A percentile compares a stretch with the other conserved stretches of the same genome.
Evolutionary conservation across 1,140 invertebrate species (phyloP).

Genomic region (Trissolcus basalis): DNA sequence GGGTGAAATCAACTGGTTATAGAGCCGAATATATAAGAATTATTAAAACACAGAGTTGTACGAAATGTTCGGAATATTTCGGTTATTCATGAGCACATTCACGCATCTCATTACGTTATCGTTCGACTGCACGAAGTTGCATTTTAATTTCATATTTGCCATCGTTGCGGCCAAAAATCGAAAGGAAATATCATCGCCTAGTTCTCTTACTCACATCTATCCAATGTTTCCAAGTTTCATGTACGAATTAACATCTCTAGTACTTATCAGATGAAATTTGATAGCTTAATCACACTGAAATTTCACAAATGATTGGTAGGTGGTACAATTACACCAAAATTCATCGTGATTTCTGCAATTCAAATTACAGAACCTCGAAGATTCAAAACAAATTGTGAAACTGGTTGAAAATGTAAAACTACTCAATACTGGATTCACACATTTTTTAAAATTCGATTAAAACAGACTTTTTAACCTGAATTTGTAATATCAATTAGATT

Average conservation of each 20-base stretch:
- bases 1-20: slow-evolving; percentile 28
- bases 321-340: too few species aligned
- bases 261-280: too few species aligned
- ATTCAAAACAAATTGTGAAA: too few species aligned
- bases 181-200: slow-evolving; percentile 15
- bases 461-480: too few species aligned
- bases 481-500: slow-evolving; percentile 33
- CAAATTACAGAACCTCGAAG: too few species aligned
- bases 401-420: slow-evolving; percentile 4
- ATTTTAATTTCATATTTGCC: slow-evolving; percentile 33
- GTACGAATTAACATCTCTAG: too few species aligned
- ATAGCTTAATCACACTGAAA: too few species aligned
- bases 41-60: slow-evolving; percentile 33
- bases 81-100: slow-evolving; percentile 33
- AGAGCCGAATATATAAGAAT: slow-evolving; percentile 42
- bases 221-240: too few species aligned
- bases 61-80: slow-evolving; percentile 45
- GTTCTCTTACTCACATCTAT: not conserved
- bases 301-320: too few species aligned
- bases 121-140: slow-evolving; percentile 50
- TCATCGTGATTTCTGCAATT: too few species aligned
- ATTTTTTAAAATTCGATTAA: too few species aligned
- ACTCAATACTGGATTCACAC: too few species aligned
- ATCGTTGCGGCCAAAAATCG: slow-evolving; percentile 12
- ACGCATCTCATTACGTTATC: slow-evolving; percentile 47